These are phyloP conservation scores for Corythoichthys haematopterus DNA, from an alignment of 2,113 vertebrate genomes.

Conservation along the genomic window DNA sequence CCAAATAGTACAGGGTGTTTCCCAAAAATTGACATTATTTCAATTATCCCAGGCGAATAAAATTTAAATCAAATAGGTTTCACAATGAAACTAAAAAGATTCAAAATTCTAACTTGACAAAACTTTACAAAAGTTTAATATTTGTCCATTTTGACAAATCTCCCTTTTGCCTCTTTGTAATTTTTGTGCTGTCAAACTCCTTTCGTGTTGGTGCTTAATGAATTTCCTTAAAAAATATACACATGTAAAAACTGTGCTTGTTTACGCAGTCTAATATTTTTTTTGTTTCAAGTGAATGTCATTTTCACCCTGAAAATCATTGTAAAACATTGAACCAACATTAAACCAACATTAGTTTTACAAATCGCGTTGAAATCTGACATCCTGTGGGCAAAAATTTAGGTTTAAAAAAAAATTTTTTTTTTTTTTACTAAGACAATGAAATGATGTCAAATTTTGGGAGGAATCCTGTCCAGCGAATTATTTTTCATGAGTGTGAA, in stretches of 20 bases:
- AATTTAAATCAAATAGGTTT: not conserved
- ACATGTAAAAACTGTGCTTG: not conserved
- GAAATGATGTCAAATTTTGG: constrained; percentile 1
- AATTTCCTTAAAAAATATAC: not conserved
- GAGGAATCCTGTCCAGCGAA: not conserved
- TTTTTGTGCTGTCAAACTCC: not conserved
- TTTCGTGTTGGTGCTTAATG: not conserved
- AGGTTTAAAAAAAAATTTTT: too few relatives aligned
- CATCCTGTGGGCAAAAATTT: not conserved
- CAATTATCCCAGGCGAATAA: not conserved
- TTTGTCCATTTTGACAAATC: not conserved
- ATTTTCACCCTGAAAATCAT: not conserved
- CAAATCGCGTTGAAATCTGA: not conserved
- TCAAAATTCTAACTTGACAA: not conserved
- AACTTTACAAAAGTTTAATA: not conserved
- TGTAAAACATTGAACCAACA: not conserved
- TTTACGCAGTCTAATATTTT: too few relatives aligned
- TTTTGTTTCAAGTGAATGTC: not conserved
- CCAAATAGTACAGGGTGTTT: not conserved
- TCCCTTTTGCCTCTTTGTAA: not conserved
- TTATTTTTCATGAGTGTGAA: not conserved
- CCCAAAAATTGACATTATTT: not conserved
- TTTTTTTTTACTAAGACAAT: not conserved
- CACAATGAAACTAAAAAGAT: not conserved
- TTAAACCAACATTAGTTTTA: not conserved